Base-by-base conservation (phyloP, 2,797 vertebrate species). In the Sebastes elongatus region DNA sequence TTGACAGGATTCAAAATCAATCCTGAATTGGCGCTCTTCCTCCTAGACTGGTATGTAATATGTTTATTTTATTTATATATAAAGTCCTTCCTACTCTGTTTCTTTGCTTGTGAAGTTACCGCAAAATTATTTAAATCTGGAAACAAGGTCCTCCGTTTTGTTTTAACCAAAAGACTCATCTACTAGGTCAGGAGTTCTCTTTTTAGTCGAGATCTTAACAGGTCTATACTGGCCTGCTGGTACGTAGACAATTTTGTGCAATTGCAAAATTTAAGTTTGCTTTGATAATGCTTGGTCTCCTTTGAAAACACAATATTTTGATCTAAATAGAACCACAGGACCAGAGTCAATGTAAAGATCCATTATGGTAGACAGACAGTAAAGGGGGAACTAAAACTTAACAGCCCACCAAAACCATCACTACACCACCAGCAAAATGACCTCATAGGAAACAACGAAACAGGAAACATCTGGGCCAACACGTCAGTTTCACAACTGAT, bases 401-500 rank as follows among this genome's bases (percentile, higher is more conserved):
- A 27, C 25, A 27, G 25, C 25, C 25, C 25, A 27, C 25, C 25
- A 27, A 27, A 27, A 27, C 13, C 8, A 4, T 76, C 65, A 33
- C n/a, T 11, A 23, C 38, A 42, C 60, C 65, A 28, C 13, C 71
- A 80, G 63, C 55, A 56, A 13, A 49, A 49, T 90, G 83, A 90
- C 75, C 66, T 91, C 85, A 86, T 32, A 82, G 86, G 89, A 90
- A 91, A 86, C 74, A 3, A 73, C 11, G 4, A 87, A 57, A 81
- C 83, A 90, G 91, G 90, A 92, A 89, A 92, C 89, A 85, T 89
- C 88, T 92, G 90, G 78, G 81, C 63, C 78, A 61, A 78, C 76
- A 67, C 74, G 71, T 75, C 60, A 82, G 62, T 53, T 46, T 67
- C 53, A 76, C 63, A 10, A 68, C 73, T 55, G 56, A 78, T 78